These are phyloP conservation scores for Torymus tubicola DNA, from an alignment of 2,888 invertebrate species.

Conservation along the genomic window DNA sequence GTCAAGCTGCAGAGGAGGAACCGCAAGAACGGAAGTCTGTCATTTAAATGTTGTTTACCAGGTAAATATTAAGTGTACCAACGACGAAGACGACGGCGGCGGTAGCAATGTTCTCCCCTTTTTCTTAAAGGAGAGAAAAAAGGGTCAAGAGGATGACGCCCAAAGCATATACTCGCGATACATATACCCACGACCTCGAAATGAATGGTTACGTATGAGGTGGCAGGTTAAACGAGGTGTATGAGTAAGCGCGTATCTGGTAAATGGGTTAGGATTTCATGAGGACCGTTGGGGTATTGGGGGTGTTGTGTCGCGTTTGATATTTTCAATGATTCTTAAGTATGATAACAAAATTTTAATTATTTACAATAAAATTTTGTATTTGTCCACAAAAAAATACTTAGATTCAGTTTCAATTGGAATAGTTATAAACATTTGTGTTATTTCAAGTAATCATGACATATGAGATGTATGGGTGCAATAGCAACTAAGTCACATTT, in stretches of 20 bases:
- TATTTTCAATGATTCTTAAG: too few species aligned
- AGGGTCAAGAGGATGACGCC: slow-evolving; percentile 23
- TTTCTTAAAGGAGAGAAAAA: slow-evolving; percentile 11
- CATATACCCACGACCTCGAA: slow-evolving; percentile 9
- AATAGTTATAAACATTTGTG: too few species aligned
- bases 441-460: too few species aligned
- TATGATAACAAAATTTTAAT: too few species aligned
- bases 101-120: not conserved
- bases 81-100: slow-evolving; percentile 3
- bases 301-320: too few species aligned
- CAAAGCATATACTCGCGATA: not conserved
- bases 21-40: slow-evolving; percentile 55
- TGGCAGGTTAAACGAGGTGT: not conserved
- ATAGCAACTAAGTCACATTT: too few species aligned
- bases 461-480: too few species aligned
- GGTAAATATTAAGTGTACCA: slow-evolving; percentile 35
- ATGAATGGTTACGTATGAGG: not conserved
- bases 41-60: slow-evolving; percentile 38
- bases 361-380: too few species aligned
- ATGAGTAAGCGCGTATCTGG: not conserved
- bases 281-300: not conserved
- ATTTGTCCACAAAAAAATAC: too few species aligned
- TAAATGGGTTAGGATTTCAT: slow-evolving; percentile 11
- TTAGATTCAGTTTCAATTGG: too few species aligned
- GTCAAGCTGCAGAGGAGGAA: slow-evolving; percentile 13